Evolutionary conservation across 2,888 invertebrate genomes (phyloP).

Genomic region (Apodemia mormo): DNA sequence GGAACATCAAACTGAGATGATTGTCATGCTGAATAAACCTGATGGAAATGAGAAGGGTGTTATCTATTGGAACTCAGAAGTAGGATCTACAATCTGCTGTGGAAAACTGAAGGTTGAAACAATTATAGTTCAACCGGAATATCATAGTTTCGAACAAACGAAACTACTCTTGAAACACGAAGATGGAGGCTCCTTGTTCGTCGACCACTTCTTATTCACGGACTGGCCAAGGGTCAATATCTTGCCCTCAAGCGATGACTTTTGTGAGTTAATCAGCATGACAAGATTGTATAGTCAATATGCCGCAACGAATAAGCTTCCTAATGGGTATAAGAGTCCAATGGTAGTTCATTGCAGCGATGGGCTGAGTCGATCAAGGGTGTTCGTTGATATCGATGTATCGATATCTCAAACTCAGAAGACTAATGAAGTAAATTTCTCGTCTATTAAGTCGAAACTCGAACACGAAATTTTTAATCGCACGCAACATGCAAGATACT

Average conservation of each 20-base stretch:
- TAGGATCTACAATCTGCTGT: conserved; percentile 13
- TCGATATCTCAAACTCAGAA: conserved; percentile 16
- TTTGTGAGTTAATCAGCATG: conserved; percentile 8
- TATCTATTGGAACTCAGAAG: conserved; percentile 18
- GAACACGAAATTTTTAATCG: conserved; percentile 7
- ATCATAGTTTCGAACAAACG: too few relatives aligned
- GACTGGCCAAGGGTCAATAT: conserved; percentile 14
- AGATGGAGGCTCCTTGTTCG: neutral
- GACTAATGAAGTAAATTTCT: too few relatives aligned
- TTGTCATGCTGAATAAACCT: conserved; percentile 16
- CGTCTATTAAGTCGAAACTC: conserved; percentile 10
- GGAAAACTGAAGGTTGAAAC: conserved; percentile 18
- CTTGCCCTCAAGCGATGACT: conserved; percentile 16
- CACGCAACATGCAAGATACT: neutral
- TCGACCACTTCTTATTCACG: conserved; percentile 9
- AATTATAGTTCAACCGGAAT: conserved; percentile 6
- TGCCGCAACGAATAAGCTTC: conserved; percentile 6
- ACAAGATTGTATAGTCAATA: conserved; percentile 4
- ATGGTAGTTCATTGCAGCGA: conserved; percentile 15
- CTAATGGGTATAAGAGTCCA: conserved; percentile 15
- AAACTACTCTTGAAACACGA: too few relatives aligned
- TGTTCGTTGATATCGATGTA: too few relatives aligned
- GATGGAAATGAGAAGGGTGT: conserved; percentile 17
- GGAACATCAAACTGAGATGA: neutral
- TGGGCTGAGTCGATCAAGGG: conserved; percentile 2